phyloP scores from a whole-genome alignment of 2,797 vertebrate species.

The Pogonophryne albipinna region DNA sequence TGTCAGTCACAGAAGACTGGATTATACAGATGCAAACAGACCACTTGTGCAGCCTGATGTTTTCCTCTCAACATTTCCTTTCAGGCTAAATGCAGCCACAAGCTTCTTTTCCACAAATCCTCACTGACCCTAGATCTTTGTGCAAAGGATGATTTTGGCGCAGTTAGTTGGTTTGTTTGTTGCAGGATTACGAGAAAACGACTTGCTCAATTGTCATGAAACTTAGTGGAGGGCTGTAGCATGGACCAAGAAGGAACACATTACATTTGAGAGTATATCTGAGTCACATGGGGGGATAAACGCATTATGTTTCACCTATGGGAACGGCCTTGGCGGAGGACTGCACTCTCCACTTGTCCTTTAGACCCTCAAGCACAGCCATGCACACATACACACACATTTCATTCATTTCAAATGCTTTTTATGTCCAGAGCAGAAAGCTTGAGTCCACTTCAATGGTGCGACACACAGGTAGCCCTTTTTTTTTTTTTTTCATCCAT shows the following conservation, averaged over 20 bases:
- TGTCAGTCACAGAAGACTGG: constrained; percentile 24
- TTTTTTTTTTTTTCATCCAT: constrained; percentile 22
- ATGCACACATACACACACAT: not conserved
- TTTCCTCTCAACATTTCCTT: not conserved
- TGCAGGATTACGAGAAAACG: too few species aligned
- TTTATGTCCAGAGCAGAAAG: not conserved
- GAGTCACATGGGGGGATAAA: too few species aligned
- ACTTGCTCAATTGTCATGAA: too few species aligned
- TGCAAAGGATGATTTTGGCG: too few species aligned
- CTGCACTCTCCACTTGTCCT: not conserved
- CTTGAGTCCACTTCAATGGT: constrained; percentile 4
- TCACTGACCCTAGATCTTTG: not conserved
- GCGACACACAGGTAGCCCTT: constrained; percentile 23
- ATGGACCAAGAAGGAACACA: too few species aligned
- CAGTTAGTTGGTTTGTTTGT: too few species aligned
- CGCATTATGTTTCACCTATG: too few species aligned
- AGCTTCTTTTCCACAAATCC: not conserved
- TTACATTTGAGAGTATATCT: too few species aligned
- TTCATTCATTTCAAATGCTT: not conserved
- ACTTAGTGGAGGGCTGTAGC: too few species aligned
- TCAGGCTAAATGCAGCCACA: not conserved
- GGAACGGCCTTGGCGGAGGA: too few species aligned
- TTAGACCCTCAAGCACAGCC: not conserved
- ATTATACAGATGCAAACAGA: constrained; percentile 25
- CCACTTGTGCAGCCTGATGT: constrained; percentile 26